Conservation (phyloP, 1,140 invertebrate species). For the Daktulosphaira vitifoliae region DNA sequence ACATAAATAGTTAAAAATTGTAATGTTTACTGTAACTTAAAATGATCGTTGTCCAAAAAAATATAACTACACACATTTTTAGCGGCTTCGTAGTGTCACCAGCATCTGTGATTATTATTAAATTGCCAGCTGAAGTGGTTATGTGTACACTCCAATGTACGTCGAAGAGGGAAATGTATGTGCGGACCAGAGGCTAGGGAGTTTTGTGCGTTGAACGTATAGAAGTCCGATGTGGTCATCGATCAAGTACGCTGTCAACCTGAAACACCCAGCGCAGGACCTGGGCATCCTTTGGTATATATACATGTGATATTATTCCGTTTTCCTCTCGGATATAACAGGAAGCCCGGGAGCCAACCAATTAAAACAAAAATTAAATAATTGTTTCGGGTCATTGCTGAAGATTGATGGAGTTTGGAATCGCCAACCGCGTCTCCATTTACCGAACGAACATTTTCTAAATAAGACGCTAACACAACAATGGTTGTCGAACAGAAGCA, state of each 20-base stretch:
- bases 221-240: slow-evolving; percentile 21
- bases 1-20: too few species aligned
- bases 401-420: slow-evolving; percentile 29
- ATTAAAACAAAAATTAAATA: slow-evolving; percentile 34
- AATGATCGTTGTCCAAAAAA: too few species aligned
- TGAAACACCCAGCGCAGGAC: slow-evolving; percentile 27
- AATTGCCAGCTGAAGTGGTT: not conserved
- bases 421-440: not conserved
- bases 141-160: not conserved
- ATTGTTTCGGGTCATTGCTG: slow-evolving; percentile 33
- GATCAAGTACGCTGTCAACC: slow-evolving; percentile 30
- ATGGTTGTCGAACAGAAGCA: too few species aligned
- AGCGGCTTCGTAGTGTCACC: not conserved
- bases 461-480: not conserved
- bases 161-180: not conserved
- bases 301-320: slow-evolving; percentile 17
- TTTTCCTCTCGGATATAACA: slow-evolving; percentile 27
- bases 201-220: slow-evolving; percentile 1
- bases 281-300: slow-evolving; percentile 9
- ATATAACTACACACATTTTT: too few species aligned
- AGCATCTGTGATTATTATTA: slow-evolving; percentile 23
- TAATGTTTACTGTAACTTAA: too few species aligned
- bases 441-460: slow-evolving; percentile 7
- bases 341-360: slow-evolving; percentile 23
- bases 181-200: not conserved